Evolutionary conservation across 2,113 vertebrate species (phyloP), one percentile per base, ranked within the genome.

Genomic region (Excalfactoria chinensis): DNA sequence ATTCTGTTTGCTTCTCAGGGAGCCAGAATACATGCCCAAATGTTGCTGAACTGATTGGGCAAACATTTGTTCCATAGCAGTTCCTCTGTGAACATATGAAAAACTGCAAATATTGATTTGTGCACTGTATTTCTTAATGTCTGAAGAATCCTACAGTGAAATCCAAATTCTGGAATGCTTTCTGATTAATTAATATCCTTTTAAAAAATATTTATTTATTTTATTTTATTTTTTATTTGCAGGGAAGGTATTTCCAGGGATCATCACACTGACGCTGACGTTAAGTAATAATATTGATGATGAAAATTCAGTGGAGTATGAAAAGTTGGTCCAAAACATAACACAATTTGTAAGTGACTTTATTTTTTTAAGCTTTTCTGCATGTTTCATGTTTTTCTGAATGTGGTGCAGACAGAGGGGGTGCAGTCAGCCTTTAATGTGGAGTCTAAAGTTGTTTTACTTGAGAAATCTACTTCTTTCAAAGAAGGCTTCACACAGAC

Each of bases 211-310:
- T 37, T 37, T 37, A 37, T 37, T 37, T 37, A 37, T 37, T 37
- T 37, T 95, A 35, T 60, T 97, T 48, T 48, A 12, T 48, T 48
- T 22, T 11, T 90, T 80, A 37, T 66, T 97, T 97, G 80, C 81
- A 98, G 98, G 92, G 30, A 6, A 26, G 48, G 2, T 58, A 69
- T 98, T 66, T 76, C 91, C 96, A 53, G 95, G 60, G 4, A 2
- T 0, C 3, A 1, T 98, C 34, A 1, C 0, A 2, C 1, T 97
- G 20, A 0, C 0, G 0, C 0, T 0, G 25, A 0, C 0, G 30
- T 77, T 84, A 23, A 12, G 0, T 41, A 0, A 0, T 1, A 4
- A 0, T 3, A 3, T 97, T 58, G 0, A 30, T 41, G 0, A 0
- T 34, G 2, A 37, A 70, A 9, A 1, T 21, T 97, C 97, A 9